Evolutionary conservation across 2,797 vertebrate genomes (phyloP), one percentile per base, ranked within the genome.

Genomic region (Galagoides demidoff): DNA sequence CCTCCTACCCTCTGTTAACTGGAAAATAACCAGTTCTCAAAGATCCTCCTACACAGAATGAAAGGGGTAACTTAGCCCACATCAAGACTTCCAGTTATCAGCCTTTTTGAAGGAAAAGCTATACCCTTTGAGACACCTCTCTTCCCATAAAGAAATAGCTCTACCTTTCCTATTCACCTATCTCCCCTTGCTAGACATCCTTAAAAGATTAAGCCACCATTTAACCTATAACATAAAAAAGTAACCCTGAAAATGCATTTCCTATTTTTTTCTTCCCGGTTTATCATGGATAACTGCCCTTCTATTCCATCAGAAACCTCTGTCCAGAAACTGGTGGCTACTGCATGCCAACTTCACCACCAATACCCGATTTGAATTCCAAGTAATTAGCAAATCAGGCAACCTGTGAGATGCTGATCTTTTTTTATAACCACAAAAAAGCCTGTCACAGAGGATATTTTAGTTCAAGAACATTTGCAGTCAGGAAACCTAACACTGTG

Each of bases 361-460:
- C 98, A 96, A 97, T 91, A 98, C 95, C 97, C 97, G 96, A 97
- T 96, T 85, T 97, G 98, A 98, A 98, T 98, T 96, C 94, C 73
- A 95, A 98, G 92, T 89, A 96, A 98, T 97, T 94, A 98, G 94
- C 87, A 98, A 97, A 97, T 91, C 63, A 74, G 79, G 78, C 96
- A 97, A 98, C 98, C 97, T 98, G 85, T 3, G 82, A 97, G 96
- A 97, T 97, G 95, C 94, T 96, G 85, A 89, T 97, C 97, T 98
- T 92, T 94, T 96, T 97, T 96, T 96, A 94, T 84, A 95, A 27
- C 83, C 43, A 89, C 91, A 92, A 25, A 88, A 96, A 97, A 98
- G 79, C 87, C 98, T 95, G 93, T 90, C 90, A 91, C 34, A 13
- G 78, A 95, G 71, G 76, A 49, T 96, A 93, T 97, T 98, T 98